Evolutionary conservation across 2,113 vertebrate genomes (phyloP).

Genomic region (Arizona elegans): DNA sequence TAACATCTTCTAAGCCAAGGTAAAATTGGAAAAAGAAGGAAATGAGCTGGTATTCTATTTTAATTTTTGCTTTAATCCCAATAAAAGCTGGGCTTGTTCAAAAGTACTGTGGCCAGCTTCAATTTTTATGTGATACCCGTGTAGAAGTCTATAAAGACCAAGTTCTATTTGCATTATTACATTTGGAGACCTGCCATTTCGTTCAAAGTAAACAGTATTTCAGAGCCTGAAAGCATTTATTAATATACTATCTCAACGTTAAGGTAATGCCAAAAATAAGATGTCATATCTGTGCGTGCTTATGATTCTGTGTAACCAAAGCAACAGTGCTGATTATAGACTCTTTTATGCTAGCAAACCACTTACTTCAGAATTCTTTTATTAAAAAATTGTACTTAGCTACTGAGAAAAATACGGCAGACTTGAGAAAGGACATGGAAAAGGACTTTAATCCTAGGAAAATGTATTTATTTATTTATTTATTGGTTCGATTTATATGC

Average conservation of each 20-base stretch:
- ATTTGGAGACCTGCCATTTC: neutral
- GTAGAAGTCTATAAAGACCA: neutral
- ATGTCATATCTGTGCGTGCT: neutral
- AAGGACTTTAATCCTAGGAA: neutral
- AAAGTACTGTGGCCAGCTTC: neutral
- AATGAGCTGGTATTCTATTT: neutral
- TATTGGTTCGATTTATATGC: too few relatives aligned
- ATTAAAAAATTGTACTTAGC: neutral
- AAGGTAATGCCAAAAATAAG: slow-evolving; percentile 2
- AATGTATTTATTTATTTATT: neutral
- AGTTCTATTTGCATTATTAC: neutral
- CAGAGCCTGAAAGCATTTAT: neutral
- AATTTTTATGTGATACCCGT: neutral
- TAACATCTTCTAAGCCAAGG: neutral
- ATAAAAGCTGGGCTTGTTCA: neutral
- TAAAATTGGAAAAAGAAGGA: neutral
- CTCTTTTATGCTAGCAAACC: neutral
- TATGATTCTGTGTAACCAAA: neutral
- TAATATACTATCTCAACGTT: neutral
- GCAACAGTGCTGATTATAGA: slow-evolving; percentile 4
- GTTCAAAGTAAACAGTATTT: neutral
- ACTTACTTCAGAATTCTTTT: neutral
- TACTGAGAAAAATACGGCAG: neutral
- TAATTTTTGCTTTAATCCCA: neutral
- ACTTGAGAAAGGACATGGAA: neutral